Evolutionary conservation across 2,113 vertebrate genomes (phyloP), one percentile per base, ranked within the genome.

Genomic region (Lates calcarifer): DNA sequence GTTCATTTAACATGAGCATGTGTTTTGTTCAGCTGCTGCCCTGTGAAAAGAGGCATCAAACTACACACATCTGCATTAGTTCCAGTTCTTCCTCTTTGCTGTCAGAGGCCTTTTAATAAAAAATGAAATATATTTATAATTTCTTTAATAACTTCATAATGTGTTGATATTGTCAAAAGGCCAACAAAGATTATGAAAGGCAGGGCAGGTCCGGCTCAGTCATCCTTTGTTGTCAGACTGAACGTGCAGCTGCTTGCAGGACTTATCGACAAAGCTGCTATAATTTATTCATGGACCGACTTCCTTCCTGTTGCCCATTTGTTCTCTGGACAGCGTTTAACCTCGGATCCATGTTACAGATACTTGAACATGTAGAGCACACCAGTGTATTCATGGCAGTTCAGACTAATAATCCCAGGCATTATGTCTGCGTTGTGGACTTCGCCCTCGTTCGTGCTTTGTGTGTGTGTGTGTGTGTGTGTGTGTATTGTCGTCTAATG

Each of bases 401-500:
- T 35, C 45, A 45, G 24, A 11, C 10, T 53, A 11, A 18, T 47
- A 47, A 47, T 47, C 45, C 45, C 49, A 9, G 51, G 9, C 11
- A 55, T 55, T 74, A 56, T 74, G 55, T 51, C 26, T n/a, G 31
- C 53, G 5, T 5, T 10, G 4, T 24, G 31, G 6, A 82, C 79
- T 81, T 81, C 22, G 22, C 22, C 37, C 64, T 24, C 10, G 8
- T 57, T 51, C 20, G 4, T 6, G 20, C 60, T 58, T 55, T 78
- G 63, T 43, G 18, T 64, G 20, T 69, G 72, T 63, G 43, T 39
- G 15, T 63, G 43, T 39, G 15, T 78, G 63, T 43, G 18, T 64
- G 20, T 69, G 72, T 63, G 43, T 39, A n/a, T n/a, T n/a, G 15
- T 81, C 39, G 55, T 58, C 60, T n/a, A 20, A 57, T 67, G 79